Percentiles rank a stretch among this genome's conserved stretches.
These are phyloP conservation scores for Danio choprae DNA, from an alignment of 2,797 vertebrate genomes.

Conservation along the genomic window DNA sequence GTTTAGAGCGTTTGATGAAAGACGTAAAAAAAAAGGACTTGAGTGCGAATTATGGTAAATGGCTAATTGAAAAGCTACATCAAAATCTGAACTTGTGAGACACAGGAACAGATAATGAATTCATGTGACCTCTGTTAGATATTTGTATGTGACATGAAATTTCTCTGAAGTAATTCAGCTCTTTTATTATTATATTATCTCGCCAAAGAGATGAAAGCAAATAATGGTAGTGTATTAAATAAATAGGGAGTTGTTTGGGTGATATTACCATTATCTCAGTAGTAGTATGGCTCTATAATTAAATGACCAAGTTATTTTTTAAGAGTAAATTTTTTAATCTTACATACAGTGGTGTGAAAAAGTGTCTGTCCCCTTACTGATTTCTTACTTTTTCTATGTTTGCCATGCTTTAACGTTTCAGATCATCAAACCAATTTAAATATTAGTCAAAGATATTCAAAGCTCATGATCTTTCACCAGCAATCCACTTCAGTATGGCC, in stretches of 20 bases:
- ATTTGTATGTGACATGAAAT: constrained; percentile 13
- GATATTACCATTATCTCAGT: not conserved
- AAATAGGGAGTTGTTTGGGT: constrained; percentile 43
- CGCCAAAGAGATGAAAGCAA: constrained; percentile 35
- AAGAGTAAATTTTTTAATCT: too few relatives aligned
- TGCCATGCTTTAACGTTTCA: too few relatives aligned
- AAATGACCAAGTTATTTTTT: too few relatives aligned
- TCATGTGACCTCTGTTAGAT: constrained; percentile 21
- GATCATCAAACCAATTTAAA: too few relatives aligned
- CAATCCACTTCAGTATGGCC: too few relatives aligned
- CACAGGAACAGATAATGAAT: constrained; percentile 34
- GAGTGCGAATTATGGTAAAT: not conserved
- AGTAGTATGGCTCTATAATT: too few relatives aligned
- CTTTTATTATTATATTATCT: not conserved
- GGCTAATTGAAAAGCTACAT: constrained; percentile 13
- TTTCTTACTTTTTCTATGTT: too few relatives aligned
- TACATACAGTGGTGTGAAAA: too few relatives aligned
- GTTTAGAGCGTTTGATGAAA: constrained; percentile 12
- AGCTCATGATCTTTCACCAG: too few relatives aligned
- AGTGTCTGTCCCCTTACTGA: too few relatives aligned
- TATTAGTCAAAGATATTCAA: too few relatives aligned
- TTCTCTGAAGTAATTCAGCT: constrained; percentile 22
- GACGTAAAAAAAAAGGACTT: not conserved
- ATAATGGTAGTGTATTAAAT: constrained; percentile 20
- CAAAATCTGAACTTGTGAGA: constrained; percentile 26